Conservation (phyloP, 1,140 invertebrate species). For the Neuroterus valhalla region DNA sequence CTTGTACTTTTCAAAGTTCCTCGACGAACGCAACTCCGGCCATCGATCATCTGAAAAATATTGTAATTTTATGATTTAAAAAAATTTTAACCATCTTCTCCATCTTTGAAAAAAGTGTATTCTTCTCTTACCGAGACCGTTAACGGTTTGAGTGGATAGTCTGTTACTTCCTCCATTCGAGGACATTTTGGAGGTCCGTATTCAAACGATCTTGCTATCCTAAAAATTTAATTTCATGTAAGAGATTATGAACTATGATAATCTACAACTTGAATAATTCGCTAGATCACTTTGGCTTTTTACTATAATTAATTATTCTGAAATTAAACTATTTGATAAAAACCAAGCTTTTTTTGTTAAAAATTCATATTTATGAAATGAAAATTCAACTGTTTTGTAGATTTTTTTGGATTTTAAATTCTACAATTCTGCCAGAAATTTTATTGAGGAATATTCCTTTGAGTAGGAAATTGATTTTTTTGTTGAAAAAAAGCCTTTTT, state of each 20-base stretch:
- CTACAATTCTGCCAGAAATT: no score
- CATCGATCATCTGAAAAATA: constrained; percentile 71
- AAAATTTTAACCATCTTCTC: constrained; percentile 2
- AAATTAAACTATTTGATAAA: no score
- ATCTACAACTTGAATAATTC: no score
- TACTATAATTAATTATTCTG: no score
- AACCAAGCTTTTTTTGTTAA: no score
- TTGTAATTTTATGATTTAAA: constrained; percentile 31
- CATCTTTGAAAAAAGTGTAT: constrained; percentile 5
- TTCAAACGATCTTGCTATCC: constrained; percentile 57
- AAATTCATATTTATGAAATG: no score
- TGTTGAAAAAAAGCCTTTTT: constrained; percentile 15
- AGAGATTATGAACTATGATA: no score
- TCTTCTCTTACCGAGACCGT: constrained; percentile 65
- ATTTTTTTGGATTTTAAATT: no score
- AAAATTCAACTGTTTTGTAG: no score
- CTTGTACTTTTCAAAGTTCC: constrained; percentile 71
- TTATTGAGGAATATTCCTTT: no score
- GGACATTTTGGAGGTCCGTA: constrained; percentile 47
- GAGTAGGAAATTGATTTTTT: constrained; percentile 32
- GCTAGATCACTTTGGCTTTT: no score
- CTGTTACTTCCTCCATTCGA: constrained; percentile 57
- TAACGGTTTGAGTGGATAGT: constrained; percentile 76
- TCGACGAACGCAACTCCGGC: constrained; percentile 69
- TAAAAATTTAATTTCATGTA: constrained; percentile 39